phyloP scores from a whole-genome alignment of 2,113 vertebrate genomes.

The Gymnarchus niloticus region DNA sequence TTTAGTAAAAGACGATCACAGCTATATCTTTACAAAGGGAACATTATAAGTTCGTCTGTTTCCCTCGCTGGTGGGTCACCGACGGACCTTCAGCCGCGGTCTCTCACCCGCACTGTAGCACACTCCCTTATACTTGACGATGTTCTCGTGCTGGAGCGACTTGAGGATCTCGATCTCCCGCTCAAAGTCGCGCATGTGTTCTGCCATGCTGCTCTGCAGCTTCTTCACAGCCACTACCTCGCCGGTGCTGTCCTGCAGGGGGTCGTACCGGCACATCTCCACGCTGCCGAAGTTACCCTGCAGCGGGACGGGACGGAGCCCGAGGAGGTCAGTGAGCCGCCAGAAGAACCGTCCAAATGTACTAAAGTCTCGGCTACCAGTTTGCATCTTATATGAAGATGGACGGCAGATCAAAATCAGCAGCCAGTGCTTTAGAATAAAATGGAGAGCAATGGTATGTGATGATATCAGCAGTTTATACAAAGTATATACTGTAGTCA shows the following conservation, averaged over 20 bases:
- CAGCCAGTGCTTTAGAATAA: background rate
- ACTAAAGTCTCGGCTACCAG: too few species aligned
- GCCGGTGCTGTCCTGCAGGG: constrained; percentile 89
- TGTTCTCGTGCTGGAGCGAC: constrained; percentile 95
- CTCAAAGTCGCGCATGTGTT: constrained; percentile 91
- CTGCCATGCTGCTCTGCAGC: constrained; percentile 88
- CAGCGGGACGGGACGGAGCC: constrained; percentile 5
- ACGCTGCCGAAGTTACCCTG: constrained; percentile 98
- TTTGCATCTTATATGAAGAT: background rate
- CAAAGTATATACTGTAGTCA: background rate
- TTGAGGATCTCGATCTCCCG: constrained; percentile 96
- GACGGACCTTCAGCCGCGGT: background rate
- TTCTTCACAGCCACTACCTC: constrained; percentile 97
- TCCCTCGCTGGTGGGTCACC: background rate
- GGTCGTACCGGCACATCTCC: constrained; percentile 96
- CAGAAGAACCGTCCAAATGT: background rate
- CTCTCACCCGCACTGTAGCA: constrained; percentile 88
- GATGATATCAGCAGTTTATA: background rate
- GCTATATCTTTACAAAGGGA: background rate
- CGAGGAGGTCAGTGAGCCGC: background rate
- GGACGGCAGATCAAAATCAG: background rate
- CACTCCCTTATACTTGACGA: constrained; percentile 95
- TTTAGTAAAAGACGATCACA: background rate
- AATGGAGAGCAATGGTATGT: background rate
- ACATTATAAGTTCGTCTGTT: background rate